phyloP scores from a whole-genome alignment of 2,113 vertebrate genomes.

The Leucoraja erinaceus region DNA sequence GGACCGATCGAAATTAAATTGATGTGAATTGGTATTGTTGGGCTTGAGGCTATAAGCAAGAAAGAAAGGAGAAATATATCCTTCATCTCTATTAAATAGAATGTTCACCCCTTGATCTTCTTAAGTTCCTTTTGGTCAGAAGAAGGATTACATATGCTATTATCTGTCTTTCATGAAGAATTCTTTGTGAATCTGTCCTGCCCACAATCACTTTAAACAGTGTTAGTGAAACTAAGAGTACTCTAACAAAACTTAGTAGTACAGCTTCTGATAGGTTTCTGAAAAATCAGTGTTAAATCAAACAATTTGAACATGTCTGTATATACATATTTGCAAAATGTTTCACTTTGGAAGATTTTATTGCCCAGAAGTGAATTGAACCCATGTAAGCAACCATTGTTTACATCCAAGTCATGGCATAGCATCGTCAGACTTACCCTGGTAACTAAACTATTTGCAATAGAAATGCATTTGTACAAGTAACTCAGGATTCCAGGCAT shows the following conservation, averaged over 20 bases:
- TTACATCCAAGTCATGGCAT: not conserved
- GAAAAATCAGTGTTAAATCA: not conserved
- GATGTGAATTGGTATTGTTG: conserved; percentile 34
- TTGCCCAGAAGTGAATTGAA: not conserved
- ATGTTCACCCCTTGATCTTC: conserved; percentile 33
- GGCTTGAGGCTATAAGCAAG: conserved; percentile 17
- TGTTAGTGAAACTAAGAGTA: not conserved
- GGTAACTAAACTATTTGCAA: not conserved
- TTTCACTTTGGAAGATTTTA: not conserved
- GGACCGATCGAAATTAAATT: conserved; percentile 34
- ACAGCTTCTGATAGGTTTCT: not conserved
- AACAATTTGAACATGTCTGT: not conserved
- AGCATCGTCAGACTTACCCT: not conserved
- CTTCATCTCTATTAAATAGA: conserved; percentile 27
- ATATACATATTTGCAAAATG: not conserved
- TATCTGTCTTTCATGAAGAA: conserved; percentile 35
- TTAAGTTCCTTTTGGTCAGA: conserved; percentile 26
- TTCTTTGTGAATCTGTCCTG: conserved; percentile 28
- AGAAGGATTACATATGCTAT: conserved; percentile 38
- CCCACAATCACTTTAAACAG: not conserved
- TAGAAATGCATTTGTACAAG: not conserved
- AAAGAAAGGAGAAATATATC: conserved; percentile 35
- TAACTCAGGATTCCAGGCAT: not conserved
- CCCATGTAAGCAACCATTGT: not conserved
- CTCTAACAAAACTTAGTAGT: not conserved